These are phyloP conservation scores for Whitmania pigra DNA, from an alignment of 1,140 invertebrate genomes.

Conservation along the genomic window DNA sequence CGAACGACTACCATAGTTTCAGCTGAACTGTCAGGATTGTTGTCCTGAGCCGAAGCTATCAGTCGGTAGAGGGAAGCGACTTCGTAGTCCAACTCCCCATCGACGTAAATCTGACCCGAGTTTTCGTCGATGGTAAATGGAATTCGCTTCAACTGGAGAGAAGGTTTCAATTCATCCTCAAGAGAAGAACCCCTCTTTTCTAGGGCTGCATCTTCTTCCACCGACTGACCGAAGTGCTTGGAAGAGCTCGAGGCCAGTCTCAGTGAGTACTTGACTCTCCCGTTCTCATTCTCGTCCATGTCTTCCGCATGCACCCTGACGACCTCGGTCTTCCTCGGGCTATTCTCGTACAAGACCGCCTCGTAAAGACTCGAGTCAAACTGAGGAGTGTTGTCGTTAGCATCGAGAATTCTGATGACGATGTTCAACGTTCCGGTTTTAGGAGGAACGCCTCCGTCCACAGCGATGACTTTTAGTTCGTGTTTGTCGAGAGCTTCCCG, in stretches of 20 bases:
- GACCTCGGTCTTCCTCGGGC: not conserved
- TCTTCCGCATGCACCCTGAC: not conserved
- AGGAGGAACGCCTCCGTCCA: not conserved
- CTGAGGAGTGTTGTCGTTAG: constrained; percentile 1
- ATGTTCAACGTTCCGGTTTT: constrained; percentile 5
- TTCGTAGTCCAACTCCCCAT: constrained; percentile 19
- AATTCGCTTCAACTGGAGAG: not conserved
- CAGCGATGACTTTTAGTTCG: not conserved
- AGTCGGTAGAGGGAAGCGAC: constrained; percentile 8
- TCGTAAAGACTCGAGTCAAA: not conserved
- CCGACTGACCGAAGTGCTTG: not conserved
- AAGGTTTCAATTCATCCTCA: not conserved
- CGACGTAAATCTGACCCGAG: constrained; percentile 18
- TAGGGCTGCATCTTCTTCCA: not conserved
- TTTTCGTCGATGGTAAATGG: constrained; percentile 20
- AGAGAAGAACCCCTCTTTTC: not conserved
- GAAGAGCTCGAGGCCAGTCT: not conserved
- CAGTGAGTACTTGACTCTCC: not conserved
- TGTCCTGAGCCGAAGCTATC: constrained; percentile 19
- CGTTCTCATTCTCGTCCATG: not conserved
- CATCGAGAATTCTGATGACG: not conserved
- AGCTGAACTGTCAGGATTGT: constrained; percentile 14
- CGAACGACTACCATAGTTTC: constrained; percentile 41
- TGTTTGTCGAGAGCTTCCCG: constrained; percentile 38
- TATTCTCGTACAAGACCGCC: not conserved